These are phyloP conservation scores for Cacoxenus indagator DNA, from an alignment of 2,888 invertebrate genomes.

Conservation along the genomic window DNA sequence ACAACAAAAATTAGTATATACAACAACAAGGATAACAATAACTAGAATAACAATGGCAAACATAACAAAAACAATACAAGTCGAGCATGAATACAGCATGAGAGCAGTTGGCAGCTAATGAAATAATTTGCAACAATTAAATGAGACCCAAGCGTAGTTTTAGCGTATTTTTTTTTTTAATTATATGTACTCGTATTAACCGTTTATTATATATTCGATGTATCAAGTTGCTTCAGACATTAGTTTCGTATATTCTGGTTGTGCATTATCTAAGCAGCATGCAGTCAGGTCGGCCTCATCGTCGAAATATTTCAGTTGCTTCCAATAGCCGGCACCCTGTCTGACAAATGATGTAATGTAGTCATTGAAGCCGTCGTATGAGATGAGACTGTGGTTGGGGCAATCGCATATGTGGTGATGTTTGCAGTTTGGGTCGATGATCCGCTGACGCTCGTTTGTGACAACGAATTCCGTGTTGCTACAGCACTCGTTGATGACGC, in stretches of 20 bases:
- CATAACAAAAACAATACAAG: neutral
- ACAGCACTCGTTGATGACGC: constrained; percentile 28
- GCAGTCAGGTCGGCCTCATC: constrained; percentile 22
- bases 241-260: neutral
- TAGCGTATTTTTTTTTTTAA: constrained; percentile 24
- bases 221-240: neutral
- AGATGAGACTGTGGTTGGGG: constrained; percentile 34
- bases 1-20: neutral
- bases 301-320: constrained; percentile 1
- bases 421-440: constrained; percentile 22
- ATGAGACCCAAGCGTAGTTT: constrained; percentile 48
- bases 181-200: neutral
- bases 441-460: constrained; percentile 30
- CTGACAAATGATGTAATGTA: constrained; percentile 38
- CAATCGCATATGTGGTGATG: constrained; percentile 42
- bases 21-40: neutral
- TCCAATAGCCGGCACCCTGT: neutral
- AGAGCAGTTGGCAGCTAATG: constrained; percentile 38
- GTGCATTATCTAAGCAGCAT: constrained; percentile 4
- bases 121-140: constrained; percentile 56
- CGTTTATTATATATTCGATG: too few relatives aligned
- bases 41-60: neutral
- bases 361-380: constrained; percentile 41
- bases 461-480: neutral
- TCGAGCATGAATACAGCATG: neutral